Percentiles rank a stretch among this genome's conserved stretches.
Evolutionary conservation across 2,113 vertebrate species (phyloP).

Genomic region (Choloepus hoffmanni): DNA sequence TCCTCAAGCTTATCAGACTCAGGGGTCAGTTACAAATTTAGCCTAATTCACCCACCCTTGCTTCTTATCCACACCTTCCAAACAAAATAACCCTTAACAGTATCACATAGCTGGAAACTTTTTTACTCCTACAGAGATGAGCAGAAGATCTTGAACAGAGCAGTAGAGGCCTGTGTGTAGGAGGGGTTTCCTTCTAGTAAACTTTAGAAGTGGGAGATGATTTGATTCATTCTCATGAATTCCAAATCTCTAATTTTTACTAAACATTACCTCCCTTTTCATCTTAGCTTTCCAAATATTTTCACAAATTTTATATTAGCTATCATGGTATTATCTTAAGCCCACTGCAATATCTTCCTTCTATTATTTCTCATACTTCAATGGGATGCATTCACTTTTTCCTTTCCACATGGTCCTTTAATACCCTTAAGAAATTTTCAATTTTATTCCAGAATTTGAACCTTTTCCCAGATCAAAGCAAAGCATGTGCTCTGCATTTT

Average conservation of each 20-base stretch:
- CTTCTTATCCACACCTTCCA: conserved; percentile 37
- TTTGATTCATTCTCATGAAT: conserved; percentile 16
- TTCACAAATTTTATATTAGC: neutral
- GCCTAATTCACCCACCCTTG: neutral
- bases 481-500: neutral
- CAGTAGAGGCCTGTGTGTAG: neutral
- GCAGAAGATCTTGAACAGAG: neutral
- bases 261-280: neutral
- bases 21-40: neutral
- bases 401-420: neutral
- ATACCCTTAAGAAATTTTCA: neutral
- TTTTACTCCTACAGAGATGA: neutral
- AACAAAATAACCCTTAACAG: conserved; percentile 2
- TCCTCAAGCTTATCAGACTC: neutral
- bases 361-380: conserved; percentile 38
- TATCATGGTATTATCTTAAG: neutral
- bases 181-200: neutral
- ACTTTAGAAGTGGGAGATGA: neutral
- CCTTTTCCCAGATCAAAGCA: conserved; percentile 28
- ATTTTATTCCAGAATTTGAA: conserved; percentile 48
- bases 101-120: neutral
- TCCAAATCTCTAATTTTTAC: conserved; percentile 27
- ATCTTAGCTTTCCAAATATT: conserved; percentile 26
- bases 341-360: neutral
- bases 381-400: neutral